Evolutionary conservation across 2,888 invertebrate species (phyloP).

Genomic region (Andrena fulva): DNA sequence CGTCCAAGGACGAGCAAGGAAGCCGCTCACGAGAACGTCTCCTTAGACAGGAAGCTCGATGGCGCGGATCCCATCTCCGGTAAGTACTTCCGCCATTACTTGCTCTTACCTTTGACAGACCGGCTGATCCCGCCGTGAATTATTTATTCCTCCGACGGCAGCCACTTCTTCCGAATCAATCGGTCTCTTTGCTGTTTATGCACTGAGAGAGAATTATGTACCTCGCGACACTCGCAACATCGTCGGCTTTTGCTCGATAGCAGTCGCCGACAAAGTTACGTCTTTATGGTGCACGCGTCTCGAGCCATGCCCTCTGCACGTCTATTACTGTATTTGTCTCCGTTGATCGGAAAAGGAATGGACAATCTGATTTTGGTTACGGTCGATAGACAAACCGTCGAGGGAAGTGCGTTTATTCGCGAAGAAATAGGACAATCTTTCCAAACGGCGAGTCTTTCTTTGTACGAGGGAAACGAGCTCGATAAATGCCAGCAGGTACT

Average conservation of each 20-base stretch:
- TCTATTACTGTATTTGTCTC: conserved; percentile 9
- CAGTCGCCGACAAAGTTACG: conserved; percentile 33
- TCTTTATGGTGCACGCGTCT: conserved; percentile 16
- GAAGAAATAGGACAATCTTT: conserved; percentile 26
- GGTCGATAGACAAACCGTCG: conserved; percentile 19
- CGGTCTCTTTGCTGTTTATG: conserved; percentile 44
- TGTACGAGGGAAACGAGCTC: neutral
- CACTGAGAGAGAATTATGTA: conserved; percentile 23
- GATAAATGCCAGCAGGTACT: conserved; percentile 14
- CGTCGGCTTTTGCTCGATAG: conserved; percentile 2
- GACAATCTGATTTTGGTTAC: conserved; percentile 28
- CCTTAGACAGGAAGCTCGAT: conserved; percentile 76
- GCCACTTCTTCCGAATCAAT: conserved; percentile 24
- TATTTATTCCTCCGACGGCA: conserved; percentile 62
- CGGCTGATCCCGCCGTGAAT: conserved; percentile 60
- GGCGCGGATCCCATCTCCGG: conserved; percentile 76
- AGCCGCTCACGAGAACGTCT: conserved; percentile 68
- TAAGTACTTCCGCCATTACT: conserved; percentile 74
- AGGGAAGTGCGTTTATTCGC: conserved; percentile 17
- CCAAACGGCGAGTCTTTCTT: conserved; percentile 20
- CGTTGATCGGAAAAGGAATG: conserved; percentile 1
- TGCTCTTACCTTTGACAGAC: conserved; percentile 62
- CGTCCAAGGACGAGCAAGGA: conserved; percentile 73
- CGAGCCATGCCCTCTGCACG: neutral
- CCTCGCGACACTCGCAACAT: neutral